These are phyloP conservation scores for Lepus europaeus DNA, from an alignment of 2,113 vertebrate species.

Conservation along the genomic window DNA sequence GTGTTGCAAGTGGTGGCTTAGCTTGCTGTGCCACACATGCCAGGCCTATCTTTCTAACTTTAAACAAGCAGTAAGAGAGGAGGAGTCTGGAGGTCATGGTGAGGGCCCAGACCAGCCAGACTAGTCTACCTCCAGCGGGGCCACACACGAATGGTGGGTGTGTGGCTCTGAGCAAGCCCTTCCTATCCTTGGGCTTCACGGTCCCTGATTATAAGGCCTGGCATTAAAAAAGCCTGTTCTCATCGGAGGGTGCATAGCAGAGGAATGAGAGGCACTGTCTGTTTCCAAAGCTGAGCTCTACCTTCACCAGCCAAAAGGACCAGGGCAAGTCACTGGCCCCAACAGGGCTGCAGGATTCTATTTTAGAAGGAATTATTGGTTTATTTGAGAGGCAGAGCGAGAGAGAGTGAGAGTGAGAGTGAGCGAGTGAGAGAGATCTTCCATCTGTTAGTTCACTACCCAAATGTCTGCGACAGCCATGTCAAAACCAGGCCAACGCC, in stretches of 20 bases:
- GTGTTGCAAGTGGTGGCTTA: too few relatives aligned
- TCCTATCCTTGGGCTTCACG: background rate
- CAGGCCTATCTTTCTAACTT: too few relatives aligned
- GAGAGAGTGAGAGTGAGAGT: too few relatives aligned
- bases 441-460: too few relatives aligned
- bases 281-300: background rate
- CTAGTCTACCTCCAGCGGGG: background rate
- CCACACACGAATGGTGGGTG: fast-evolving
- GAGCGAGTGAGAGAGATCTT: too few relatives aligned
- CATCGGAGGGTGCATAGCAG: too few relatives aligned
- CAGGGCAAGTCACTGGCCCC: background rate
- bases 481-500: too few relatives aligned
- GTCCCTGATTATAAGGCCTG: background rate
- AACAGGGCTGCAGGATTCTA: background rate
- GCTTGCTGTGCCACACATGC: too few relatives aligned
- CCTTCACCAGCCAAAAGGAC: too few relatives aligned
- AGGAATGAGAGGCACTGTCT: fast-evolving
- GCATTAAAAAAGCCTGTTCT: background rate
- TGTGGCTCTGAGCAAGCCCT: background rate
- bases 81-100: background rate
- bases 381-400: too few relatives aligned
- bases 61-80: background rate
- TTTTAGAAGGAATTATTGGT: too few relatives aligned
- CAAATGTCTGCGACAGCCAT: too few relatives aligned
- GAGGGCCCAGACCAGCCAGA: background rate